Base-by-base conservation (phyloP, 2,797 vertebrate species). In the Siniperca scherzeri region DNA sequence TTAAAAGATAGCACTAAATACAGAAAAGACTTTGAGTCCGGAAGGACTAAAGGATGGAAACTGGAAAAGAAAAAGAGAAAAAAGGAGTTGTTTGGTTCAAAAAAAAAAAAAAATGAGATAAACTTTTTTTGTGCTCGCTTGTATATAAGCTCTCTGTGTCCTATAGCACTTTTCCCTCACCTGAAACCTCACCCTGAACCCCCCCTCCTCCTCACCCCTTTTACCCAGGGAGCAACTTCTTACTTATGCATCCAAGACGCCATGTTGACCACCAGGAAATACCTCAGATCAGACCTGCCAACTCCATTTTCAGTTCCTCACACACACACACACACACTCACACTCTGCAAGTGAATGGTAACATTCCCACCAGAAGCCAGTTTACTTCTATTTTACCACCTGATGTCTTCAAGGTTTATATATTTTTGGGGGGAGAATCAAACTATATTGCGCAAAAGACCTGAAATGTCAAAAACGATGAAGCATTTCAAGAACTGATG, bases 121-220 rank as follows among this genome's bases (percentile, higher is more conserved):
- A 69, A 56, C 25, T 76, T 73, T 78, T 84, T 92, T 86, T 89
- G 80, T 91, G 91, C 90, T 93, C 56, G 96, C 95, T 88, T 96
- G 96, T 96, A 96, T 81, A 96, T 96, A 95, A 90, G 94, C 94
- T 94, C 91, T 92, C 89, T 91, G 90, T 96, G 93, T 96, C 91
- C 92, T 92, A 81, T 85, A 95, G 96, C 96, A 96, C 96, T 95
- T 95, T 95, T 56, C 92, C 91, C 91, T 86, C 93, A 68, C 78
- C 88, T 59, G 7, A 62, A 48, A 69, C 70, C 73, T 82, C 77
- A 53, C 82, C 85, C n/a, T 12, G 7, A 79, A 69, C 81, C 87
- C 44, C 86, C 81, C 61, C 22, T 21, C 66, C 74, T 65, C 84
- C 80, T 77, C 82, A 55, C 77, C 84, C 36, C 78, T 82, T 80